Conservation (phyloP, 2,113 vertebrate genomes). For the Seriola quinqueradiata region DNA sequence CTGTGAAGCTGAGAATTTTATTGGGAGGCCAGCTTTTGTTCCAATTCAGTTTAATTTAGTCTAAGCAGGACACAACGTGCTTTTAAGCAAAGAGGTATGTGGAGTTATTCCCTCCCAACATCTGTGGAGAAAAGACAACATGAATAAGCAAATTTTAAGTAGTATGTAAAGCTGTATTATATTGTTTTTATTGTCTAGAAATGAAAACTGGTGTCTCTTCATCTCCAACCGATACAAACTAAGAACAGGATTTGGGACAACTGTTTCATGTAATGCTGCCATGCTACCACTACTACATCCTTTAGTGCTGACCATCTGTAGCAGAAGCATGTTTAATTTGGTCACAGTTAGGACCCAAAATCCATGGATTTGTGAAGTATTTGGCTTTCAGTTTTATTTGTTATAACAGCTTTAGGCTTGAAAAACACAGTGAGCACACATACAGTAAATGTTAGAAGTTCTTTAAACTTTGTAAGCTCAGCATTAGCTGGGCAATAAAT, state of each 20-base stretch:
- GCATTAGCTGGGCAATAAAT: not conserved
- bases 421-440: too few species aligned
- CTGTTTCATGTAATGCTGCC: conserved; percentile 15
- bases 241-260: too few species aligned
- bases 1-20: too few species aligned
- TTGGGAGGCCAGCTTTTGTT: too few species aligned
- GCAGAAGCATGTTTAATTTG: conserved; percentile 18
- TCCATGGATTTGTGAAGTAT: conserved; percentile 9
- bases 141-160: not conserved
- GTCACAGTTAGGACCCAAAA: conserved; percentile 10
- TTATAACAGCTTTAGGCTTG: too few species aligned
- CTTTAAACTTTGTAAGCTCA: too few species aligned
- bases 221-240: too few species aligned
- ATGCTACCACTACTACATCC: not conserved
- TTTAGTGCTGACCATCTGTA: conserved; percentile 21
- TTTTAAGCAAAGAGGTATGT: not conserved
- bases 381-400: too few species aligned
- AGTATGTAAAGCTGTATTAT: not conserved
- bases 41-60: too few species aligned
- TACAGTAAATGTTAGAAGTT: too few species aligned
- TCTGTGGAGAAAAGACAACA: not conserved
- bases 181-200: not conserved
- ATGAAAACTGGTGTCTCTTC: not conserved
- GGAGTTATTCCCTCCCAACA: not conserved
- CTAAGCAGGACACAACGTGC: too few species aligned